Percentiles rank a stretch among this genome's conserved stretches.
Evolutionary conservation across 2,888 invertebrate genomes (phyloP).

Genomic region (Phaonia tiefii): DNA sequence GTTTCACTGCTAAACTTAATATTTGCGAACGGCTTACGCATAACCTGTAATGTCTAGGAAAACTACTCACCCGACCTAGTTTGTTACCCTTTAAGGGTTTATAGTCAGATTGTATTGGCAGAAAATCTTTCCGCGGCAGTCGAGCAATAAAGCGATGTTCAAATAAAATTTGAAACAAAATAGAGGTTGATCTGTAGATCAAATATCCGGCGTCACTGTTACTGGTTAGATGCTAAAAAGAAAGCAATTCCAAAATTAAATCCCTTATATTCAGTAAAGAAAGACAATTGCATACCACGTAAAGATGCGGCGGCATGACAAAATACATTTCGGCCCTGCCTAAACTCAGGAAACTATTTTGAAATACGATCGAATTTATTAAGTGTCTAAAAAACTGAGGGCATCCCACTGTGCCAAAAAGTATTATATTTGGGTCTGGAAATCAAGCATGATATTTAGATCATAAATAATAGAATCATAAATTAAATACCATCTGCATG

Average conservation of each 20-base stretch:
- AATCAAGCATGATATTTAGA: conserved; percentile 76
- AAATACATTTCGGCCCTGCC: conserved; percentile 85
- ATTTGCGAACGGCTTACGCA: too few species aligned
- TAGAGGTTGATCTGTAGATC: conserved; percentile 82
- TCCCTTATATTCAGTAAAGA: not conserved
- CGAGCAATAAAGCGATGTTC: conserved; percentile 83
- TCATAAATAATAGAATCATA: conserved; percentile 2
- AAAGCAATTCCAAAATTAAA: not conserved
- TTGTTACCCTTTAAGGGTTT: conserved; percentile 72
- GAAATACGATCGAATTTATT: conserved; percentile 83
- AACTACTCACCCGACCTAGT: conserved; percentile 72
- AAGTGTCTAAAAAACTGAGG: conserved; percentile 84
- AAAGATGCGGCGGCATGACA: conserved; percentile 83
- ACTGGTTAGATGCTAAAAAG: conserved; percentile 82
- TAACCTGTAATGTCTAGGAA: too few species aligned
- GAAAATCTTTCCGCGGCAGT: conserved; percentile 84
- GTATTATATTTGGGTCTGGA: conserved; percentile 83
- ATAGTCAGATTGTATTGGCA: conserved; percentile 83
- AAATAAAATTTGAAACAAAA: conserved; percentile 87
- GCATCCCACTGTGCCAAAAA: conserved; percentile 81
- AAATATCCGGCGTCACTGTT: conserved; percentile 81
- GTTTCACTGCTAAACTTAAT: too few species aligned
- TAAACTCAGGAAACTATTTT: conserved; percentile 82
- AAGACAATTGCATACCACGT: conserved; percentile 81
- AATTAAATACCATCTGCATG: conserved; percentile 81